phyloP scores from a whole-genome alignment of 2,888 invertebrate species.

The Aporophyla lueneburgensis region DNA sequence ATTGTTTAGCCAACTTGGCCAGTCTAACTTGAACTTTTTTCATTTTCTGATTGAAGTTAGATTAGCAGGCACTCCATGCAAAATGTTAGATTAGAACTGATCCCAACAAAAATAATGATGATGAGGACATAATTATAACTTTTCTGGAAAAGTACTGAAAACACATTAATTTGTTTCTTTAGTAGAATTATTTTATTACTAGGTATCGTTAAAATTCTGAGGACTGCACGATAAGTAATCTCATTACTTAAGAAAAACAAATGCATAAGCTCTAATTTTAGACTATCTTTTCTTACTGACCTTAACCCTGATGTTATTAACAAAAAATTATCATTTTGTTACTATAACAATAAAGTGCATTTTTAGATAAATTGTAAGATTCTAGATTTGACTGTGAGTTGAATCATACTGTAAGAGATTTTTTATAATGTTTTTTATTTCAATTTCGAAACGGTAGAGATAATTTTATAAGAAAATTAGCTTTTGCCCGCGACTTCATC shows the following conservation, averaged over 20 bases:
- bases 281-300: constrained; percentile 19
- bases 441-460: too few relatives aligned
- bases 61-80: background rate
- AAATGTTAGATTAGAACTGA: background rate
- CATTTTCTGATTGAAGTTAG: background rate
- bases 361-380: background rate
- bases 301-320: background rate
- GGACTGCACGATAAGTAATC: background rate
- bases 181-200: background rate
- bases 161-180: background rate
- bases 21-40: too few relatives aligned
- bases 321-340: background rate
- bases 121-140: background rate
- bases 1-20: too few relatives aligned
- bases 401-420: background rate
- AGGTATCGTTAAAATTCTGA: background rate
- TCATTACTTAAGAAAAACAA: background rate
- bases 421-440: background rate
- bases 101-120: background rate
- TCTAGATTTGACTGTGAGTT: background rate
- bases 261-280: constrained; percentile 6
- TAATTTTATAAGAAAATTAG: too few relatives aligned
- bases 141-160: background rate
- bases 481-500: too few relatives aligned
- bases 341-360: background rate